Evolutionary conservation across 2,113 vertebrate genomes (phyloP), one percentile per base, ranked within the genome.

Genomic region (Platysternon megacephalum): DNA sequence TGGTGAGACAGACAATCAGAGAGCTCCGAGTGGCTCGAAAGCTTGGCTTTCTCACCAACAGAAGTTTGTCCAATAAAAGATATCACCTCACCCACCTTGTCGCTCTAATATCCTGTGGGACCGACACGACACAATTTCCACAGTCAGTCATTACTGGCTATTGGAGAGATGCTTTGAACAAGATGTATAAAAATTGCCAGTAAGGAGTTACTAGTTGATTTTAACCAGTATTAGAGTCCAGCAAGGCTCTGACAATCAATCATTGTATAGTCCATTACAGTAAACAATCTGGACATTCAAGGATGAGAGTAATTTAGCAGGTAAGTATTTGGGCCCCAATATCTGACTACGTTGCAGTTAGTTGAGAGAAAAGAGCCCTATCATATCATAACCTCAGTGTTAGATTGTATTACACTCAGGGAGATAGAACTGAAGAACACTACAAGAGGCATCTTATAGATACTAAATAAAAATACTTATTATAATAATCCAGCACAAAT

Each of bases 311-410:
- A 51, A 11, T 61, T 91, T 26, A 94, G 87, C 87, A 95, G 85
- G 85, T 24, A 85, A 84, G 84, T 19, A 84, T 52, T 22, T 79
- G 56, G 35, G 85, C 79, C 79, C 82, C 82, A 68, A 8, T 80
- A 46, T 76, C 95, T 90, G 91, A 79, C 68, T 35, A 86, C 74
- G 79, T 82, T 94, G 90, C 74, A 91, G 76, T 93, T 84, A 93
- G 84, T 61, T 74, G 46, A 74, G 79, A 74, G 52, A 14, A 91
- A 91, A 19, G 28, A 48, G 55, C 61, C 44, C 26, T 49, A 6
- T 9, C 81, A 16, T 22, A 2, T 14, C 2, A 0, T 8, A 61
- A 12, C 19, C 55, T 19, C 84, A 78, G 81, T 79, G 46, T 44
- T 0, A 35, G 16, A 26, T 3, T 26, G 49, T 92, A 56, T 80